Conservation (phyloP, 2,888 invertebrate species). For the Ceratothoa steindachneri region DNA sequence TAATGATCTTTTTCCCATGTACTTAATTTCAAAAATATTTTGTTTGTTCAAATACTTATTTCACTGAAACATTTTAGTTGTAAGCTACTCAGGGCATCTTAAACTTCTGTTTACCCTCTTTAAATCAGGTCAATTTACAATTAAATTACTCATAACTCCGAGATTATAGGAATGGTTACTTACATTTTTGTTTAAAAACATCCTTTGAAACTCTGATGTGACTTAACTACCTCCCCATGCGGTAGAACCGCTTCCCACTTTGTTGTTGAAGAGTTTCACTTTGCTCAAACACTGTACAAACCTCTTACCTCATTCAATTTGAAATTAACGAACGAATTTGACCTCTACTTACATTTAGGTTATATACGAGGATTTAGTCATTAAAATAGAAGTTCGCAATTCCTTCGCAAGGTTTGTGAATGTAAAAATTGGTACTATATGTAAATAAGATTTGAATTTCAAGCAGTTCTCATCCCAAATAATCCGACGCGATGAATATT, state of each 20-base stretch:
- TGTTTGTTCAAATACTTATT: too few species aligned
- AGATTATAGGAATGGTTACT: background rate
- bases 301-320: constrained; percentile 36
- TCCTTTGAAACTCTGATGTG: background rate
- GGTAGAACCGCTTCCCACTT: background rate
- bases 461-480: too few species aligned
- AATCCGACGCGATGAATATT: too few species aligned
- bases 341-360: background rate
- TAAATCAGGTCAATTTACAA: background rate
- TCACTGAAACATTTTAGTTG: too few species aligned
- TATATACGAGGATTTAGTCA: background rate
- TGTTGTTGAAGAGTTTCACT: constrained; percentile 32
- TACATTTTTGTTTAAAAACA: background rate
- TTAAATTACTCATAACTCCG: background rate
- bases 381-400: background rate
- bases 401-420: too few species aligned
- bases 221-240: too few species aligned
- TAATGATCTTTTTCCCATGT: too few species aligned
- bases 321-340: constrained; percentile 21
- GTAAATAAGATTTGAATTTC: too few species aligned
- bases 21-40: too few species aligned
- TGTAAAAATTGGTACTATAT: too few species aligned
- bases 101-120: too few species aligned
- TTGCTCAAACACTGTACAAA: constrained; percentile 47
- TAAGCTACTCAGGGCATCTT: background rate